phyloP scores from a whole-genome alignment of 2,888 invertebrate genomes.

The Cataglyphis cursor region DNA sequence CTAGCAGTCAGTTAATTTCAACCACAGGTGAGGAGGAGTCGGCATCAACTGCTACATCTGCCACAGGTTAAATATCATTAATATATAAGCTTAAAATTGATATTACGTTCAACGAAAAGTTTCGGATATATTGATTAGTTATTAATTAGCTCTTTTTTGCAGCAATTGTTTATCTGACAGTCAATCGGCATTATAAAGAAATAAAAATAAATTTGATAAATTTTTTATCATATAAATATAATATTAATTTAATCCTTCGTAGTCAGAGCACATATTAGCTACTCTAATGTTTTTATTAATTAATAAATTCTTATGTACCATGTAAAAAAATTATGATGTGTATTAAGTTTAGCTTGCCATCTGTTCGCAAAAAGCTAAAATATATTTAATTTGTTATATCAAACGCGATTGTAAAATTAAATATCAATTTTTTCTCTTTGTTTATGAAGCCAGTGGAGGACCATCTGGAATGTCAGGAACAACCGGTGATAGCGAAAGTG shows the following conservation, averaged over 20 bases:
- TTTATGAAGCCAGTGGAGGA: slow-evolving; percentile 83
- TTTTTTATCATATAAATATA: not conserved
- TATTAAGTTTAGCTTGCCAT: not conserved
- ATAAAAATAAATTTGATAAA: not conserved
- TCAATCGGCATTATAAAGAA: not conserved
- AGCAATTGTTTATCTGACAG: not conserved
- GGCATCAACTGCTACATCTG: slow-evolving; percentile 81
- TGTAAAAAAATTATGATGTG: not conserved
- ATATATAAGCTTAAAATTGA: not conserved
- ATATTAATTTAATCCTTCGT: not conserved
- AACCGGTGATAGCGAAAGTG: slow-evolving; percentile 91
- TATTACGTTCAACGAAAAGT: not conserved
- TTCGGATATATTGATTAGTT: not conserved
- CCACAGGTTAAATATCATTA: slow-evolving; percentile 76
- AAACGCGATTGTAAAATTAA: not conserved
- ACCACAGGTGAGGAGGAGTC: slow-evolving; percentile 83
- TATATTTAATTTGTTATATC: not conserved
- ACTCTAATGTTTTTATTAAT: slow-evolving; percentile 3
- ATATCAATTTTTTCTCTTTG: slow-evolving; percentile 13
- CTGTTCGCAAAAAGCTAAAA: not conserved
- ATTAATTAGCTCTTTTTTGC: slow-evolving; percentile 1
- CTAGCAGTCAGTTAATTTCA: slow-evolving; percentile 81
- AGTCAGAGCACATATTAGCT: not conserved
- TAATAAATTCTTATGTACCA: not conserved
- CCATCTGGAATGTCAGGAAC: slow-evolving; percentile 86